Evolutionary conservation across 2,888 invertebrate genomes (phyloP), one percentile per base, ranked within the genome.

Genomic region (Apeira syringaria): DNA sequence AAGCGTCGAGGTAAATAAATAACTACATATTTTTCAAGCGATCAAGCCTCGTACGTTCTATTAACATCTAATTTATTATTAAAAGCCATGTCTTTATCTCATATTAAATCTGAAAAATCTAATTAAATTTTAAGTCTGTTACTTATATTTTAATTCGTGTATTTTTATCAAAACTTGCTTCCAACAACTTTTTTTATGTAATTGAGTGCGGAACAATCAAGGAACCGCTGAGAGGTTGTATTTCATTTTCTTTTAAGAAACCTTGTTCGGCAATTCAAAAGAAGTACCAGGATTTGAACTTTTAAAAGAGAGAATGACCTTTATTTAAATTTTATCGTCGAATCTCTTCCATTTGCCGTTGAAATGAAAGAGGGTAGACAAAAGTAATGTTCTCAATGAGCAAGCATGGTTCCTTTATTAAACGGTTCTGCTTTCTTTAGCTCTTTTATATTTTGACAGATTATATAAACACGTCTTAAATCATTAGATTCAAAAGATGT

Each of bases 241-340:
- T 10, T 40, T 40, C 35, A 35, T 46, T 42, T 38, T 39, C 27
- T 32, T 22, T 42, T 8, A 25, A n/a, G 30, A 27, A 20, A 17
- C 17, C 13, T 17, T 42, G 24, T 29, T 40, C 37, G 31, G 15
- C 42, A 42, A 47, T 35, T 40, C 35, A 30, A 35, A 20, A 35
- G 35, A 28, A 46, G 30, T 43, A 22, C 47, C 50, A 55, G 58
- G 64, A 60, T 63, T 63, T 56, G 37, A 59, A 64, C 49, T 69
- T 71, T 56, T 59, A 66, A 62, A 59, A 59, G 57, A 58, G 64
- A 35, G 9, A 64, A 71, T 65, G 64, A 59, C 56, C 60, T 64
- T 72, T 73, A 74, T 76, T 74, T 62, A 73, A 74, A 75, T 76
- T 69, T 73, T 69, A 75, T 70, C 53, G 60, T 50, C 44, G 57